These are phyloP conservation scores for Campoletis sonorensis DNA, from an alignment of 1,140 invertebrate species.

Conservation along the genomic window DNA sequence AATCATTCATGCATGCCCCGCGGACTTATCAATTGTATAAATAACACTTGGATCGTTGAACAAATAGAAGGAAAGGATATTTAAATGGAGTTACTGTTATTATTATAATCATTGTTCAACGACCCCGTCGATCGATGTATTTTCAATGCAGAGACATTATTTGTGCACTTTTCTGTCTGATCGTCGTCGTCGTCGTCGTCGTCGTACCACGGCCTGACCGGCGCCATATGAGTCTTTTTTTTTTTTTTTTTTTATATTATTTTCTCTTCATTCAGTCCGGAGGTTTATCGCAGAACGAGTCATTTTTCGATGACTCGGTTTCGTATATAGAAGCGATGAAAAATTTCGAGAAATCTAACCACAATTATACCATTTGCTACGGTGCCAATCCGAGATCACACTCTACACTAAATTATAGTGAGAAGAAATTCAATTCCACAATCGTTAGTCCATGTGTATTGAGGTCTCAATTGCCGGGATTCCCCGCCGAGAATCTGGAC, in stretches of 20 bases:
- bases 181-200: no score
- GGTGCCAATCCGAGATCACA: not conserved
- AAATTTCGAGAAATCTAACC: slow-evolving; percentile 3
- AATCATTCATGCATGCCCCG: not conserved
- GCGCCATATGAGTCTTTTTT: not conserved
- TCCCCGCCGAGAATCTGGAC: slow-evolving; percentile 8
- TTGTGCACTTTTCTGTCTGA: not conserved
- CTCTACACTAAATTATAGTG: not conserved
- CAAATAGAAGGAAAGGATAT: not conserved
- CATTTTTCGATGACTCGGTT: no score
- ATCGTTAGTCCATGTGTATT: not conserved
- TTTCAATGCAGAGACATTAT: not conserved
- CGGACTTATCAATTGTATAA: no score
- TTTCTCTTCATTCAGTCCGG: not conserved
- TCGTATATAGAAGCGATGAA: not conserved
- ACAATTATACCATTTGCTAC: not conserved
- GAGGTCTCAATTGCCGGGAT: slow-evolving; percentile 34
- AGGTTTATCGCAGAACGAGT: no score
- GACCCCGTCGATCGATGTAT: slow-evolving; percentile 19
- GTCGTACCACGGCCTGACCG: not conserved
- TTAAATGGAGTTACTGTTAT: not conserved
- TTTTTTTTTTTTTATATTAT: not conserved
- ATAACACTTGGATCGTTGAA: no score
- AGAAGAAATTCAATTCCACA: slow-evolving; percentile 32
- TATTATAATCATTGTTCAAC: slow-evolving; percentile 31